phyloP scores from a whole-genome alignment of 2,888 invertebrate genomes.

The Mycalesis mineus region DNA sequence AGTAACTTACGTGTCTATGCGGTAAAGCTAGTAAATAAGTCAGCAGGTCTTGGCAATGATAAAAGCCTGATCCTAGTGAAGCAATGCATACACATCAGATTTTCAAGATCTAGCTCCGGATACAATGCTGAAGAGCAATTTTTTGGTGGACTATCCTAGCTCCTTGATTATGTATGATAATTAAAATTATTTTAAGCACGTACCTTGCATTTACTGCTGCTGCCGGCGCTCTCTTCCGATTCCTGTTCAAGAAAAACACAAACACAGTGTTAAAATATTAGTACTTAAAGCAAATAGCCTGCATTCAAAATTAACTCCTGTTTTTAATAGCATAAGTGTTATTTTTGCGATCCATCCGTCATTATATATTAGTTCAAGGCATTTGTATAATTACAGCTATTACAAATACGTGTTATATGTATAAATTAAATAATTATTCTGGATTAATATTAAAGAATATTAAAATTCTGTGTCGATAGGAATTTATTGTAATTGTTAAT shows the following conservation, averaged over 20 bases:
- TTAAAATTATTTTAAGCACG: not conserved
- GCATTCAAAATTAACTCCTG: conserved; percentile 9
- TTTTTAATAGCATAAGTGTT: not conserved
- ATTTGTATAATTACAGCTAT: conserved; percentile 8
- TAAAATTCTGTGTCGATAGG: conserved; percentile 2
- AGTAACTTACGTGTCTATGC: no score
- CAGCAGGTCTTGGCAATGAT: no score
- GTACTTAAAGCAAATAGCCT: conserved; percentile 2
- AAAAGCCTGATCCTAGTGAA: no score
- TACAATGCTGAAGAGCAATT: no score
- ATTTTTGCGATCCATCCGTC: conserved; percentile 20
- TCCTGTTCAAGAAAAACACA: conserved; percentile 18
- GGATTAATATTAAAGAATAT: conserved; percentile 7
- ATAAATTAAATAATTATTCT: conserved; percentile 8
- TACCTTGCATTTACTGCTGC: conserved; percentile 16
- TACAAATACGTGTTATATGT: conserved; percentile 5
- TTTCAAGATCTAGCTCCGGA: no score
- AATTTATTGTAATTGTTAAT: conserved; percentile 13
- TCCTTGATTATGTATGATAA: no score
- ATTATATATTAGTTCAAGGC: conserved; percentile 15
- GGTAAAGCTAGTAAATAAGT: no score
- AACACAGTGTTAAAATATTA: conserved; percentile 10
- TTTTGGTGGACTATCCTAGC: no score
- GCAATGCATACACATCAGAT: no score
- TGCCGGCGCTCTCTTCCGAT: conserved; percentile 10